A percentile compares a stretch with the other conserved stretches of the same genome.
phyloP scores from a whole-genome alignment of 2,888 invertebrate genomes.

The Diloba caeruleocephala region DNA sequence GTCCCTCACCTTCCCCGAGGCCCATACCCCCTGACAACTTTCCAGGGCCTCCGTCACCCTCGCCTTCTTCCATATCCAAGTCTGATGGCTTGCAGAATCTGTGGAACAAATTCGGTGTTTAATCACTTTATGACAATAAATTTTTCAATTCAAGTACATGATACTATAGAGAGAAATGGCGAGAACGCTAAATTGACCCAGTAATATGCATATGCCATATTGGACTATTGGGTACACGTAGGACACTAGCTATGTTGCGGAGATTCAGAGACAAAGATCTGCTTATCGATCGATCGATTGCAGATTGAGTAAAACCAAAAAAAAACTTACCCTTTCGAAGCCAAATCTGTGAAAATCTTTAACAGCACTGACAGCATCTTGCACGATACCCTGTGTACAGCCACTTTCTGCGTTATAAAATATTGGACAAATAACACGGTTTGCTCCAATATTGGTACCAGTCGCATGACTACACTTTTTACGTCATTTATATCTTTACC shows the following conservation, averaged over 20 bases:
- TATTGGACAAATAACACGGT: conserved; percentile 93
- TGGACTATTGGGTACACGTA: no score
- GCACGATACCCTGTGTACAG: conserved; percentile 93
- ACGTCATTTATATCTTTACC: conserved; percentile 60
- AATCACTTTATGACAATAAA: no score
- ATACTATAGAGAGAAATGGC: no score
- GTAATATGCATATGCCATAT: no score
- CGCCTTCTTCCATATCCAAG: conserved; percentile 93
- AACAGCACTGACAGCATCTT: conserved; percentile 95
- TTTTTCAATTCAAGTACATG: no score
- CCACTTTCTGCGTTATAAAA: conserved; percentile 93
- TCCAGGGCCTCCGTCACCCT: conserved; percentile 90
- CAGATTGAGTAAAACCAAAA: no score
- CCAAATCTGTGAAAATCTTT: conserved; percentile 95
- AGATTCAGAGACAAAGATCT: no score
- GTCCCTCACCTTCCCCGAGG: conserved; percentile 97
- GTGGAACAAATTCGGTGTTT: conserved; percentile 50
- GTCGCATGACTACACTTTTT: conserved; percentile 78
- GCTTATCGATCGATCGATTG: no score
- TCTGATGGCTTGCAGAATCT: conserved; percentile 98
- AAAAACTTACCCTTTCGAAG: conserved; percentile 90
- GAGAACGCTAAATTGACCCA: no score
- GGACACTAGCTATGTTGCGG: no score
- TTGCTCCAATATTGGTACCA: conserved; percentile 93
- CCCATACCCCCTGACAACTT: conserved; percentile 94